These are phyloP conservation scores for Cephonodes hylas DNA, from an alignment of 2,888 invertebrate genomes.

Conservation along the genomic window DNA sequence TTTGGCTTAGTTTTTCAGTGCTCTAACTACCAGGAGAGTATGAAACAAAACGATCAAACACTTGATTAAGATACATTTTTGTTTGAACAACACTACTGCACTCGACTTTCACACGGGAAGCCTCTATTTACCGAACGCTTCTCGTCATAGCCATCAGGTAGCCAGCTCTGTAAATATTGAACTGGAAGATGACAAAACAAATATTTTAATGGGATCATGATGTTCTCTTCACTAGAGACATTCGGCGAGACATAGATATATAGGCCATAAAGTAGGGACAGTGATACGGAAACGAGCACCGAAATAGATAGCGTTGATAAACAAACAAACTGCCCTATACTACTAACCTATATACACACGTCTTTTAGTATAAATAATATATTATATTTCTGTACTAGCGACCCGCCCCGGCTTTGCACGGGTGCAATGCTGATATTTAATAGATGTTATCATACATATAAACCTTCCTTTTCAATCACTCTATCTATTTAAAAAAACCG, in stretches of 20 bases:
- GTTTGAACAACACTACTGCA: background rate
- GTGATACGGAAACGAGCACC: background rate
- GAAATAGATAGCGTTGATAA: slow-evolving; percentile 2
- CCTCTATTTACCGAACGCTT: slow-evolving; percentile 45
- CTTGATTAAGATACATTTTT: background rate
- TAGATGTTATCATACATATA: too few species aligned
- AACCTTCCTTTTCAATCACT: too few species aligned
- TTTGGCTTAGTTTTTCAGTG: too few species aligned
- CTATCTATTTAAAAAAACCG: too few species aligned
- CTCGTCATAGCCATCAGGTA: slow-evolving; percentile 39
- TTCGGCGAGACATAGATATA: background rate
- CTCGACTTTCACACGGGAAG: slow-evolving; percentile 58
- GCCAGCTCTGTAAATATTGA: slow-evolving; percentile 53
- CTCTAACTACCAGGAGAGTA: too few species aligned
- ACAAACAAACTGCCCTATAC: slow-evolving; percentile 1
- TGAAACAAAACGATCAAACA: background rate
- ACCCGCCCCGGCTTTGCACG: too few species aligned
- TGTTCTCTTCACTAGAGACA: background rate
- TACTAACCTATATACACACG: background rate
- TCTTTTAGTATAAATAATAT: background rate
- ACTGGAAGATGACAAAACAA: slow-evolving; percentile 36
- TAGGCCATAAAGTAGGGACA: background rate
- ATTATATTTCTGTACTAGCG: too few species aligned
- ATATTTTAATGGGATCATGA: slow-evolving; percentile 17
- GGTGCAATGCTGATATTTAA: too few species aligned